A percentile compares a stretch with the other conserved stretches of the same genome.
These are phyloP conservation scores for Myripristis murdjan DNA, from an alignment of 2,797 vertebrate species.

Conservation along the genomic window DNA sequence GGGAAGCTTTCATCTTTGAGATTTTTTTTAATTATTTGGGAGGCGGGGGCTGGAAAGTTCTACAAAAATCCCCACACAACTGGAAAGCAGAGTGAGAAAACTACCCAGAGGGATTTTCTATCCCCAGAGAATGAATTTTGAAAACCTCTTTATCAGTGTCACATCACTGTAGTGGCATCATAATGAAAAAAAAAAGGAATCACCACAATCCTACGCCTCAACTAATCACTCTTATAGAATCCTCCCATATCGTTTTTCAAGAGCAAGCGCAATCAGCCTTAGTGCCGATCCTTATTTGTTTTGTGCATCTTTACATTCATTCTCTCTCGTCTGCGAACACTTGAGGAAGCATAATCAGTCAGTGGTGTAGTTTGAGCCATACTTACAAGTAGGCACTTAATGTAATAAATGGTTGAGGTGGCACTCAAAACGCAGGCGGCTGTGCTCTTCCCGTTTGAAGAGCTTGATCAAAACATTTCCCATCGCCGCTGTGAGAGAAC, in stretches of 20 bases:
- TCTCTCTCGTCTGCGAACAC: background rate
- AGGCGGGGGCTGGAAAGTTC: too few relatives aligned
- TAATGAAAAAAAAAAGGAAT: background rate
- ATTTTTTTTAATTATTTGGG: too few relatives aligned
- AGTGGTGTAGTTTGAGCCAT: background rate
- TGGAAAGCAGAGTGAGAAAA: background rate
- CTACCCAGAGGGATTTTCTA: background rate
- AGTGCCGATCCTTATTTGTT: background rate
- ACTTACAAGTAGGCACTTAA: background rate
- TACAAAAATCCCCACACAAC: too few relatives aligned
- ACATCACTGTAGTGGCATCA: too few relatives aligned
- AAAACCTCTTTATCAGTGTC: background rate
- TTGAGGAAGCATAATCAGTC: background rate
- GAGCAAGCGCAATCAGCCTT: background rate
- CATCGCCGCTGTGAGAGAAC: slow-evolving; percentile 1
- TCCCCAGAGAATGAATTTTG: background rate
- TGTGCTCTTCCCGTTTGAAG: background rate
- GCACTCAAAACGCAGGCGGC: background rate
- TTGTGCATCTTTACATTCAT: background rate
- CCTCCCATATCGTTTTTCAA: background rate
- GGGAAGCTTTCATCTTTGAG: too few relatives aligned
- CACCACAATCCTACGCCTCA: background rate
- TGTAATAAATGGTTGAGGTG: background rate
- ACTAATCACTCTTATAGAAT: background rate
- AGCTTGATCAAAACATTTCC: background rate